Percentiles rank a stretch among this genome's conserved stretches.
These are phyloP conservation scores for Scaptomyza pallida DNA, from an alignment of 1,140 invertebrate genomes.

Conservation along the genomic window DNA sequence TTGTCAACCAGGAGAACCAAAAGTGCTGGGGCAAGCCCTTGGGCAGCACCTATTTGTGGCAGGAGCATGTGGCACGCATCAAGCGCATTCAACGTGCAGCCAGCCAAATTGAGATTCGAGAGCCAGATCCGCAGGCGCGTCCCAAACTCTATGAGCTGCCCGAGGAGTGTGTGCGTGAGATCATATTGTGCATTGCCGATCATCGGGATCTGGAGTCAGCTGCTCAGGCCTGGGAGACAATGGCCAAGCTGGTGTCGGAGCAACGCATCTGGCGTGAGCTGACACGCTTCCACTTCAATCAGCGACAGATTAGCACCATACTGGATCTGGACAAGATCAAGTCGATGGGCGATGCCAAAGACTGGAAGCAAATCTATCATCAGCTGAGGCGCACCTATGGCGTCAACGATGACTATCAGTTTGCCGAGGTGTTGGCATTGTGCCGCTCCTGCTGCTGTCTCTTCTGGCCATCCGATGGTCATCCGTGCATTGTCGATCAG, in stretches of 20 bases:
- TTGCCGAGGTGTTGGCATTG: slow-evolving; percentile 96
- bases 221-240: slow-evolving; percentile 87
- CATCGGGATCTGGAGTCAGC: slow-evolving; percentile 92
- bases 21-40: slow-evolving; percentile 94
- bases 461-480: slow-evolving; percentile 97
- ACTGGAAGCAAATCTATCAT: slow-evolving; percentile 91
- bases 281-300: slow-evolving; percentile 95
- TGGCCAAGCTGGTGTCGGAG: slow-evolving; percentile 93
- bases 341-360: slow-evolving; percentile 84
- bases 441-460: slow-evolving; percentile 98
- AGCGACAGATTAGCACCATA: slow-evolving; percentile 91
- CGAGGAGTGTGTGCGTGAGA: slow-evolving; percentile 95
- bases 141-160: slow-evolving; percentile 95
- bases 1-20: slow-evolving; percentile 87
- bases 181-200: slow-evolving; percentile 94
- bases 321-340: slow-evolving; percentile 85
- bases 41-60: slow-evolving; percentile 94
- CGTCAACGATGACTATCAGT: slow-evolving; percentile 93
- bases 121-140: slow-evolving; percentile 93
- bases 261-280: slow-evolving; percentile 96
- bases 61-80: slow-evolving; percentile 93
- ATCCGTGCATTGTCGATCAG: slow-evolving; percentile 94
- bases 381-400: slow-evolving; percentile 93
- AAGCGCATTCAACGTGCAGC: slow-evolving; percentile 93
- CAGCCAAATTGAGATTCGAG: slow-evolving; percentile 89